phyloP scores from a whole-genome alignment of 1,140 invertebrate species.

The Leptinotarsa lineolata region DNA sequence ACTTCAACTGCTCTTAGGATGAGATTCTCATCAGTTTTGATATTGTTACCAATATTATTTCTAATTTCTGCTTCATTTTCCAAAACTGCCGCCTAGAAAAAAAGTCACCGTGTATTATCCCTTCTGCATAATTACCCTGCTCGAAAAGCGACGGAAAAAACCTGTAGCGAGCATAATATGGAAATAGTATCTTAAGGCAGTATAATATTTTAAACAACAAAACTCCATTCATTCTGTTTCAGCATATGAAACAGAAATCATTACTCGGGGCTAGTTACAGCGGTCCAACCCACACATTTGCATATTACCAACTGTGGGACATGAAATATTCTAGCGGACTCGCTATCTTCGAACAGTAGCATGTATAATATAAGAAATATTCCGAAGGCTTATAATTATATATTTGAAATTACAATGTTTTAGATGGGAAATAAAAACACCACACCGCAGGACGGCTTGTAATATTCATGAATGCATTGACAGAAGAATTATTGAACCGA shows the following conservation, averaged over 20 bases:
- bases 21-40: no score
- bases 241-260: constrained; percentile 30
- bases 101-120: not conserved
- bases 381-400: constrained; percentile 43
- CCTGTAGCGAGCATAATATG: constrained; percentile 22
- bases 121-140: not conserved
- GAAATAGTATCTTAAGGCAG: constrained; percentile 22
- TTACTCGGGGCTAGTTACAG: constrained; percentile 19
- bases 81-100: no score
- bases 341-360: constrained; percentile 39
- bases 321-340: not conserved
- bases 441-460: constrained; percentile 16
- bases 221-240: constrained; percentile 26
- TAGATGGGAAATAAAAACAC: constrained; percentile 36
- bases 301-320: not conserved
- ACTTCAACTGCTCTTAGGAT: no score
- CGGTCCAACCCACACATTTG: constrained; percentile 11
- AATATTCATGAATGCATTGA: constrained; percentile 40
- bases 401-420: constrained; percentile 46
- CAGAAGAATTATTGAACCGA: constrained; percentile 38
- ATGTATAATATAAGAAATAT: constrained; percentile 46
- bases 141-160: not conserved
- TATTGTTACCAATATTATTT: no score
- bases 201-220: constrained; percentile 21
- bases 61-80: no score